These are phyloP conservation scores for Zosterops lateralis DNA, from an alignment of 2,113 vertebrate genomes.

Conservation along the genomic window DNA sequence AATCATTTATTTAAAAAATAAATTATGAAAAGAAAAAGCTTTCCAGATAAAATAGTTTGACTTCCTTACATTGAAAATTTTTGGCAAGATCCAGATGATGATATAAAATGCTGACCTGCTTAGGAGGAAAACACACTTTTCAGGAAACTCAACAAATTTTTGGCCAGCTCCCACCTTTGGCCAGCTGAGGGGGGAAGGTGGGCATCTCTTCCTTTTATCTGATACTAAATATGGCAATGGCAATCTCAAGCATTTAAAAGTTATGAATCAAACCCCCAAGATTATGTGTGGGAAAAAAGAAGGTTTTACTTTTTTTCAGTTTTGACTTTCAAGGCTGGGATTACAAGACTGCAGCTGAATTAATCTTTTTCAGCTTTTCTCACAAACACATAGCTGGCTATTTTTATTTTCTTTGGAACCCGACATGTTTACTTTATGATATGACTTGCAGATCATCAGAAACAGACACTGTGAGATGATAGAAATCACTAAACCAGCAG, in stretches of 20 bases:
- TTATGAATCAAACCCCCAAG: background rate
- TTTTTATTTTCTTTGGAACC: background rate
- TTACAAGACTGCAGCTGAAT: background rate
- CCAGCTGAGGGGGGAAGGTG: background rate
- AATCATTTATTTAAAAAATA: background rate
- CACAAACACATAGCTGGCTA: background rate
- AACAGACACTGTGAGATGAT: background rate
- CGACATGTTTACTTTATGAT: background rate
- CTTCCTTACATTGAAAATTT: background rate
- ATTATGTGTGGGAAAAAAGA: background rate
- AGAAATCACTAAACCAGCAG: background rate
- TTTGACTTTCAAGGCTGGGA: background rate
- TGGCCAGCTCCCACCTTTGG: background rate
- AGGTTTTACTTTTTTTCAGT: background rate
- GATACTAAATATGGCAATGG: background rate
- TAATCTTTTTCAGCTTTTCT: background rate
- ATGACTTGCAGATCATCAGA: background rate
- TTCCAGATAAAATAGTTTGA: conserved; percentile 1
- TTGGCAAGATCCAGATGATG: background rate
- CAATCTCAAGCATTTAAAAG: background rate
- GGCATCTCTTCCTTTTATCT: background rate
- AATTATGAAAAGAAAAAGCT: background rate
- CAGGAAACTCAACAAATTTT: background rate
- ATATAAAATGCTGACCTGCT: background rate
- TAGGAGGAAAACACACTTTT: background rate